Conservation (phyloP, 1,140 invertebrate species). For the Maniola jurtina region DNA sequence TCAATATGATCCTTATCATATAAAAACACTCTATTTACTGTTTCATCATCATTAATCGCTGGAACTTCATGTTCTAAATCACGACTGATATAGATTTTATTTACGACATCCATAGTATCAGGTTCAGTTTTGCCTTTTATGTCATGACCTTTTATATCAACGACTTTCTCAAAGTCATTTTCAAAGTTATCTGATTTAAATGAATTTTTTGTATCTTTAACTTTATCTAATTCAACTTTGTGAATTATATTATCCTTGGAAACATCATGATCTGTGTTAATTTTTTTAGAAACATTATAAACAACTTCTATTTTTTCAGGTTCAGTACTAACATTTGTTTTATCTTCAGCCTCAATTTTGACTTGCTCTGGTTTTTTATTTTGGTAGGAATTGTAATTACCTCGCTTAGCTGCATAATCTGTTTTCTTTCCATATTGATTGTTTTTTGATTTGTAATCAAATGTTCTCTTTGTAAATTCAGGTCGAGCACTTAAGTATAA, state of each 20-base stretch:
- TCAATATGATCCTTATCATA: conserved; percentile 11
- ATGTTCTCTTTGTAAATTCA: conserved; percentile 39
- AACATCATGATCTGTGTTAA: conserved; percentile 8
- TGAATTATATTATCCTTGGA: conserved; percentile 6
- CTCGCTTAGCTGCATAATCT: conserved; percentile 35
- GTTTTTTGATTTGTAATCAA: conserved; percentile 53
- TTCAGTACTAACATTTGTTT: conserved; percentile 8
- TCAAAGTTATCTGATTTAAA: background rate
- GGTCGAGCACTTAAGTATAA: conserved; percentile 30
- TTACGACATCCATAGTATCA: conserved; percentile 23
- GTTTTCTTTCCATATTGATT: conserved; percentile 50
- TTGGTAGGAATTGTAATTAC: conserved; percentile 18
- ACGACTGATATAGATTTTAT: conserved; percentile 27
- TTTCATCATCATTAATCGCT: background rate
- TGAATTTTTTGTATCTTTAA: background rate
- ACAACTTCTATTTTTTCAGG: conserved; percentile 19
- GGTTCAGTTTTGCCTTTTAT: conserved; percentile 4
- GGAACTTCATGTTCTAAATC: background rate
- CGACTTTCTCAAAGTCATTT: background rate
- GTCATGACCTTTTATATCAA: conserved; percentile 10
- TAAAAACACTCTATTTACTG: background rate
- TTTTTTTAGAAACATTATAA: conserved; percentile 25
- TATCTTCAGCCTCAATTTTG: background rate
- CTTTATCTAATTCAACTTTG: background rate
- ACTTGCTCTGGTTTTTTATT: conserved; percentile 26